phyloP scores from a whole-genome alignment of 2,888 invertebrate genomes.

The Eulithis testata region DNA sequence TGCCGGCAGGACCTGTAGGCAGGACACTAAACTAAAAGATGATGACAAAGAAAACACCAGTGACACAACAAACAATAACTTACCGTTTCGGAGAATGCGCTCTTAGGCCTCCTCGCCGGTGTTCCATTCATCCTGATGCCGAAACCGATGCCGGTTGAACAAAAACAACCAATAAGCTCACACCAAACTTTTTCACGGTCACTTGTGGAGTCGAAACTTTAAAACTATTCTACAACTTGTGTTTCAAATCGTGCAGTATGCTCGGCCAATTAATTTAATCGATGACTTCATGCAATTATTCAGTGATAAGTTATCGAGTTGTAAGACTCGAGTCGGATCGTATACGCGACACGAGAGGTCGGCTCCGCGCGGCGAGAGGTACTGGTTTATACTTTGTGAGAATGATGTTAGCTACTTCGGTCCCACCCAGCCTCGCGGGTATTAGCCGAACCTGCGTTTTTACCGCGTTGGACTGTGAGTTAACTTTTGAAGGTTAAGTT shows the following conservation, averaged over 20 bases:
- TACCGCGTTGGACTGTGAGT: constrained; percentile 65
- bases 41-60: not conserved
- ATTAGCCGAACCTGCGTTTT: constrained; percentile 64
- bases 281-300: constrained; percentile 81
- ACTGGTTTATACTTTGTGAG: constrained; percentile 52
- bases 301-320: constrained; percentile 80
- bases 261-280: constrained; percentile 69
- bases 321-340: not conserved
- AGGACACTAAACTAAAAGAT: not conserved
- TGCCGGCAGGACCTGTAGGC: too few relatives aligned
- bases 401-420: constrained; percentile 10
- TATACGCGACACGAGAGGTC: constrained; percentile 58
- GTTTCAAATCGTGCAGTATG: constrained; percentile 33
- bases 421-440: constrained; percentile 21
- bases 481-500: constrained; percentile 76
- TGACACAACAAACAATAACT: not conserved
- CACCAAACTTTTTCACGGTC: constrained; percentile 78
- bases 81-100: constrained; percentile 77
- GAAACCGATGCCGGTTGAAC: constrained; percentile 69
- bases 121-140: constrained; percentile 78
- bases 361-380: constrained; percentile 60
- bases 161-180: constrained; percentile 65
- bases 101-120: constrained; percentile 77
- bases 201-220: constrained; percentile 64
- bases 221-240: constrained; percentile 33